phyloP scores from a whole-genome alignment of 1,140 invertebrate genomes.

The Achatina immaculata region DNA sequence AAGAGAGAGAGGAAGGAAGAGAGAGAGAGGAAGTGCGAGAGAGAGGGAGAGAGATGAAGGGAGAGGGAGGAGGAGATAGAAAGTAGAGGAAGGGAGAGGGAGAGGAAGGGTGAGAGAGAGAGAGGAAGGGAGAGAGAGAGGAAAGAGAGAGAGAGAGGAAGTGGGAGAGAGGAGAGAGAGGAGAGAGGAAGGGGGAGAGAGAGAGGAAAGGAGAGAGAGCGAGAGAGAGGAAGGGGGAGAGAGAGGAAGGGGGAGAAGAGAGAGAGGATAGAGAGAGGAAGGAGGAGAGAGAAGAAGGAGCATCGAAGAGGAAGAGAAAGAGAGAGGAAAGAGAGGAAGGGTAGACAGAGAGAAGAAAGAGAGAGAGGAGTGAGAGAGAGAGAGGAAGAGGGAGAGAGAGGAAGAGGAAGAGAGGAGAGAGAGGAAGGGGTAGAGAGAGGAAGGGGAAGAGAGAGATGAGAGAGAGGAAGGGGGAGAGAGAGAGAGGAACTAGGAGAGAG shows the following conservation, averaged over 20 bases:
- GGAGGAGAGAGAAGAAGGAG: background rate
- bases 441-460: background rate
- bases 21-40: background rate
- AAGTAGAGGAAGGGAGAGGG: background rate
- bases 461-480: background rate
- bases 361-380: background rate
- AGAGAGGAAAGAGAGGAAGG: no score
- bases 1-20: background rate
- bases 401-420: background rate
- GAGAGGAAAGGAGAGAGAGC: no score
- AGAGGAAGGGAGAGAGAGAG: no score
- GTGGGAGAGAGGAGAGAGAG: background rate
- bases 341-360: background rate
- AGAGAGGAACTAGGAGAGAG: background rate
- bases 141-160: no score
- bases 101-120: conserved; percentile 5
- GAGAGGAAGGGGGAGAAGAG: background rate
- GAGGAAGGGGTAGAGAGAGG: background rate
- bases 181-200: no score
- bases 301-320: background rate
- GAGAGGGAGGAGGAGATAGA: background rate
- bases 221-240: background rate
- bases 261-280: background rate
- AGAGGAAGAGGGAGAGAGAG: no score
- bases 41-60: no score